Evolutionary conservation across 2,113 vertebrate species (phyloP).

Genomic region (Hepsetus odoe): DNA sequence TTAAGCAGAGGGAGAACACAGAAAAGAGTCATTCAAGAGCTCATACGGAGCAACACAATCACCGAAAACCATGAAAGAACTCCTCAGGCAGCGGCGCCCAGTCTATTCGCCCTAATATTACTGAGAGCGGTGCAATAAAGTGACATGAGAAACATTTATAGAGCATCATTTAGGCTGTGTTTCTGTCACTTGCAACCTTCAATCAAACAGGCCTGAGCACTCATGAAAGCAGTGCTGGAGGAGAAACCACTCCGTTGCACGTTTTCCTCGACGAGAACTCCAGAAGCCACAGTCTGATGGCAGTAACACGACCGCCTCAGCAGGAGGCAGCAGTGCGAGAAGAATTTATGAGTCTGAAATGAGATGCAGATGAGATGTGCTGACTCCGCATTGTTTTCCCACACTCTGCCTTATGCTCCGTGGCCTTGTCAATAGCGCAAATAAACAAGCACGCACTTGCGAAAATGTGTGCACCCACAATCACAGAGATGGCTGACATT

Average conservation of each 20-base stretch:
- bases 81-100: too few relatives aligned
- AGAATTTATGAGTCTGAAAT: background rate
- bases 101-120: too few relatives aligned
- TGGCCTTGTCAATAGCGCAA: background rate
- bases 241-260: conserved; percentile 45
- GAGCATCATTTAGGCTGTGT: background rate
- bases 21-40: background rate
- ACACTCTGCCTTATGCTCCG: conserved; percentile 1
- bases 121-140: too few relatives aligned
- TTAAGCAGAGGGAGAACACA: too few relatives aligned
- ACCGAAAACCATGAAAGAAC: too few relatives aligned
- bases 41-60: too few relatives aligned
- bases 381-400: conserved; percentile 26
- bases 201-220: background rate
- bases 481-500: background rate
- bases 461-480: background rate
- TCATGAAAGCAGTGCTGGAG: background rate
- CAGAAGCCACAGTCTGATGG: background rate
- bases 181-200: background rate
- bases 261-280: background rate
- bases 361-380: conserved; percentile 21
- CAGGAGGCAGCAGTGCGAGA: conserved; percentile 40
- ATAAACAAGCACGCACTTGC: conserved; percentile 13
- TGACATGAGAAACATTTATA: too few relatives aligned
- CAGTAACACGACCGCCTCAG: conserved; percentile 14